Evolutionary conservation across 2,888 invertebrate species (phyloP).

Genomic region (Teinopalpus imperialis): DNA sequence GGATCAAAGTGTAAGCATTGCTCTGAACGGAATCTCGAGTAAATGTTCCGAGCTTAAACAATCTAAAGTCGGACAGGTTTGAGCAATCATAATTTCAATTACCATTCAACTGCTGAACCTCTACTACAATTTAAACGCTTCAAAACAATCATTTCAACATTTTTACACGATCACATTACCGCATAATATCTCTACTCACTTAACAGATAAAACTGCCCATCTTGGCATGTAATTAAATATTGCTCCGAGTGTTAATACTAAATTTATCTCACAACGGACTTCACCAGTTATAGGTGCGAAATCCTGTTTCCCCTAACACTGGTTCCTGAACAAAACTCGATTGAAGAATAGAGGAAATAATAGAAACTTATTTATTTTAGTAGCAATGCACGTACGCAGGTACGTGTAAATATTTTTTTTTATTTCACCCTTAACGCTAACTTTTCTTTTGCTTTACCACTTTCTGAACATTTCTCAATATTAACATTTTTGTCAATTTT

Average conservation of each 20-base stretch:
- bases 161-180: constrained; percentile 21
- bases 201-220: constrained; percentile 36
- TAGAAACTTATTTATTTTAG: too few species aligned
- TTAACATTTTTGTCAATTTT: too few species aligned
- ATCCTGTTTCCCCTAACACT: constrained; percentile 41
- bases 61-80: constrained; percentile 9
- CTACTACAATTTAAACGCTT: constrained; percentile 11
- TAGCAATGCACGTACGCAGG: too few species aligned
- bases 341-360: too few species aligned
- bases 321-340: constrained; percentile 5
- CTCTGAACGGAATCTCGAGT: too few species aligned
- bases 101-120: constrained; percentile 17
- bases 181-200: constrained; percentile 46
- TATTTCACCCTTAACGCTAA: too few species aligned
- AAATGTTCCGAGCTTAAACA: too few species aligned
- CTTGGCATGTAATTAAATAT: constrained; percentile 80
- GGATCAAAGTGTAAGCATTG: too few species aligned
- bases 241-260: constrained; percentile 74
- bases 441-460: too few species aligned
- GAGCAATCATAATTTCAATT: constrained; percentile 23
- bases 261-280: constrained; percentile 70
- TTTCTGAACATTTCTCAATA: too few species aligned
- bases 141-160: constrained; percentile 24
- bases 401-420: too few species aligned
- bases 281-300: constrained; percentile 38